Evolutionary conservation across 2,113 vertebrate species (phyloP).

Genomic region (Tringa solitaria): DNA sequence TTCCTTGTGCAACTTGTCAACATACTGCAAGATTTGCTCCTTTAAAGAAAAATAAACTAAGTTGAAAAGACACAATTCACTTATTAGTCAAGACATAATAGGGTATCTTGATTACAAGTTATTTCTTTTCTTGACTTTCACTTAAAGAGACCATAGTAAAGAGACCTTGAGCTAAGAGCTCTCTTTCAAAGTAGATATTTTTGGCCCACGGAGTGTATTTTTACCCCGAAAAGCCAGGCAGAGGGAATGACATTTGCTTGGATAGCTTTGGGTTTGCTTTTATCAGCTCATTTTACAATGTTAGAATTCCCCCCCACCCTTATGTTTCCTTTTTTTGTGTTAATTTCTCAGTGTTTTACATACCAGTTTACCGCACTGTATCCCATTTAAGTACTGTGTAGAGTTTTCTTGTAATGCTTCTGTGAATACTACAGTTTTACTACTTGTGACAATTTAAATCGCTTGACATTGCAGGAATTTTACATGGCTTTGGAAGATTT

Average conservation of each 20-base stretch:
- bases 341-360: not conserved
- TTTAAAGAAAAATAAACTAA: not conserved
- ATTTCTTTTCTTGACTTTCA: not conserved
- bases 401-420: not conserved
- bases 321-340: not conserved
- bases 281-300: not conserved
- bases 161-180: not conserved
- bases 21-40: not conserved
- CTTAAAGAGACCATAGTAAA: not conserved
- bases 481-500: slow-evolving; percentile 89
- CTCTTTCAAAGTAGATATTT: not conserved
- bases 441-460: not conserved
- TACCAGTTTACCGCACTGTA: not conserved
- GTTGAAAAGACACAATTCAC: not conserved
- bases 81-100: not conserved
- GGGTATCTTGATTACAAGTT: not conserved
- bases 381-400: not conserved
- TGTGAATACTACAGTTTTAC: not conserved
- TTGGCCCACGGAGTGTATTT: not conserved
- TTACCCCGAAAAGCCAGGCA: not conserved
- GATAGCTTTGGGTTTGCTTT: not conserved
- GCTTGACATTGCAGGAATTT: slow-evolving; percentile 82
- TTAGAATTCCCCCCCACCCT: not conserved
- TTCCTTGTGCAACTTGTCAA: not conserved
- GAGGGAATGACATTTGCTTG: not conserved